Evolutionary conservation across 1,140 invertebrate genomes (phyloP).

Genomic region (Phortica variegata): DNA sequence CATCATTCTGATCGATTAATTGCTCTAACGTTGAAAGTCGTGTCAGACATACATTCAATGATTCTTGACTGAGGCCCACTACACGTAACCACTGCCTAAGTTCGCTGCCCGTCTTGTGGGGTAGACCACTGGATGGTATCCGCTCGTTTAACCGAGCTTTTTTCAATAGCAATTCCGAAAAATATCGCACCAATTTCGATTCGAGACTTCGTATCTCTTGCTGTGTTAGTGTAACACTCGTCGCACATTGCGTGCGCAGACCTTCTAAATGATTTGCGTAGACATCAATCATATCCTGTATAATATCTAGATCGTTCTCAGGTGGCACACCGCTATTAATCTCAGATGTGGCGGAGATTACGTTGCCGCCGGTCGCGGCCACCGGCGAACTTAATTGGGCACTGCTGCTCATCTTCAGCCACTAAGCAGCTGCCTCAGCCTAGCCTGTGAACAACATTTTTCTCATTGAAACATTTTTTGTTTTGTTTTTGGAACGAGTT

Average conservation of each 20-base stretch:
- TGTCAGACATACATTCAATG: slow-evolving; percentile 60
- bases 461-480: too few relatives aligned
- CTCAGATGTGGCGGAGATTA: slow-evolving; percentile 15
- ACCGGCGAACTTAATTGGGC: slow-evolving; percentile 28
- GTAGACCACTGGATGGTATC: slow-evolving; percentile 60
- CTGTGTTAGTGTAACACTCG: slow-evolving; percentile 88
- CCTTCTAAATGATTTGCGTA: slow-evolving; percentile 88
- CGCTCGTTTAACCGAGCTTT: slow-evolving; percentile 72
- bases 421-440: not conserved
- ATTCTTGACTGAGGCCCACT: slow-evolving; percentile 62
- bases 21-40: slow-evolving; percentile 72
- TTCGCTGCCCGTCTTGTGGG: slow-evolving; percentile 70
- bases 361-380: slow-evolving; percentile 25
- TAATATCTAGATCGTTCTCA: slow-evolving; percentile 59
- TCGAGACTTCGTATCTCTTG: slow-evolving; percentile 93
- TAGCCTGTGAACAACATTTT: too few relatives aligned
- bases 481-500: too few relatives aligned
- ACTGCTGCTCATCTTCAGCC: slow-evolving; percentile 35
- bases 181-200: slow-evolving; percentile 92
- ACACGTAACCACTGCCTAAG: slow-evolving; percentile 83
- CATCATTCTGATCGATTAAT: slow-evolving; percentile 79
- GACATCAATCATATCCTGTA: slow-evolving; percentile 94
- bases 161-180: slow-evolving; percentile 84
- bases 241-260: slow-evolving; percentile 87
- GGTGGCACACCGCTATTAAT: not conserved